Evolutionary conservation across 1,140 invertebrate species (phyloP), one percentile per base, ranked within the genome.

Genomic region (Ips typographus): DNA sequence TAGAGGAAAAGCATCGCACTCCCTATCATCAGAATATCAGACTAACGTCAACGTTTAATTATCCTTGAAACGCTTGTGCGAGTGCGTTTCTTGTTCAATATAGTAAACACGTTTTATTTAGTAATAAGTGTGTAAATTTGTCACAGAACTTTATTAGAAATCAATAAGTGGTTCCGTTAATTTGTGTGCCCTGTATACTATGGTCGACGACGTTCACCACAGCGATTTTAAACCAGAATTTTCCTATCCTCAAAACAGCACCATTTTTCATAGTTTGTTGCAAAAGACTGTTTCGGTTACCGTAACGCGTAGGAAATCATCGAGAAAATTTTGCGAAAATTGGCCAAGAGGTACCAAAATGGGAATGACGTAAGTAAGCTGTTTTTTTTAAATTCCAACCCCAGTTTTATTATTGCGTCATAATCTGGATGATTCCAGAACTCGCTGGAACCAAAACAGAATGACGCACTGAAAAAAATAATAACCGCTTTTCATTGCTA

Each of bases 301-400:
- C 22, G 41, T 61, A 4, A 37, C 4, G 8, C 8, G 41, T 2
- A 44, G 58, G 47, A 61, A 61, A 47, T 61, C 43, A 47, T 61
- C 58, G 4, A 61, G 58, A 37, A 61, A 61, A 61, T 61, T 61
- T 61, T 61, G 58, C 47, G 47, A 1, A 37, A n/a, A 3, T 47
- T 44, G 41, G 41, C 43, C 58, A 1, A 37, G 2, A 22, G 58
- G 42, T 61, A 42, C 58, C n/a, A 22, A 61, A 22, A 44, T n/a
- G 58, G 4, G 58, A 43, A 61, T 61, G 58, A 61, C 44, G 58
- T 61, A 61, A 61, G 58, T 61, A 57, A 40, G 40, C 7, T 22
- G 1, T 38, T 4, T 39, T 36, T 55, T 55, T 36, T 38, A 38
- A 22, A 2, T 2, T 55, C 2, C 37, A 55, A 6, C 7, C 7